Evolutionary conservation across 2,888 invertebrate genomes (phyloP), one percentile per base, ranked within the genome.

Genomic region (Drosophila tripunctata): DNA sequence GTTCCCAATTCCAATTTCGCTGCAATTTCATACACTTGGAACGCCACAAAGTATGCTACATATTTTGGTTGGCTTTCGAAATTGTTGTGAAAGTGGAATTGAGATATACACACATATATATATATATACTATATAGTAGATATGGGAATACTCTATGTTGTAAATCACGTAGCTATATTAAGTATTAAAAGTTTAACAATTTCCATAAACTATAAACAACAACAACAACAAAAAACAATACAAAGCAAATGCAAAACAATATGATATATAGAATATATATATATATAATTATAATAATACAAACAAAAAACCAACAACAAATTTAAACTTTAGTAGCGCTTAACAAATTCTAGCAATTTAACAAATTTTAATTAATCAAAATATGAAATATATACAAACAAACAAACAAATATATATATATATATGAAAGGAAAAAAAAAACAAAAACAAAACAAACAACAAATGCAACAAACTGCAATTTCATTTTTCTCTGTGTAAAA

Each of bases 261-360:
- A 71, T 71, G 36, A 58, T 58, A 51, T 33, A 45, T 27, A 66
- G 65, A 48, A 55, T 64, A 74, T 77, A 64, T 33, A 56, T 62
- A 51, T 58, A 45, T 60, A 54, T 77, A 74, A 73, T 58, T 65
- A 22, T 51, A 10, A 10, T 10, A 10, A 10, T 27, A 27, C 8
- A 27, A 27, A 27, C 3, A 21, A 21, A 40, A 48, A 44, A 67
- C 75, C 65, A 74, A 74, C 75, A 87, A 82, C 83, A 87, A 87
- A 87, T 84, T 84, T 84, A 84, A 88, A 81, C 87, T 87, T 84
- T 84, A 87, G 84, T 84, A 84, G 88, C 84, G 88, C 88, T 88
- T 84, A 84, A 84, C 84, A 88, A 88, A 84, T 84, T 84, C 83
- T 84, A 84, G 84, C 88, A 84, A 88, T 78, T 83, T 87, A 84